Conservation (phyloP, 2,797 vertebrate species). For the Pempheris klunzingeri region DNA sequence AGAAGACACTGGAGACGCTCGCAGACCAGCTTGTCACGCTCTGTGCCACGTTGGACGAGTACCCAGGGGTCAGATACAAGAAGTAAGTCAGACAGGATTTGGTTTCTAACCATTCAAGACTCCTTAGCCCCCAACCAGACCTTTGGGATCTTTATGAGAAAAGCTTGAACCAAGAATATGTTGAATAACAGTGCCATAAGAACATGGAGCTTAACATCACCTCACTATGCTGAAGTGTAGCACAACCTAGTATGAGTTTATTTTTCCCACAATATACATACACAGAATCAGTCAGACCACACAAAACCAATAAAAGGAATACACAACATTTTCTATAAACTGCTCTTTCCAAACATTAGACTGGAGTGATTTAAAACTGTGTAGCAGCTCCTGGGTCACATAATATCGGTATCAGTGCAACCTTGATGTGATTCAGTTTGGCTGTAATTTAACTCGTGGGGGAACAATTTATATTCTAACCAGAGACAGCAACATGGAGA, state of each 20-base stretch:
- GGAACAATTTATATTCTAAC: constrained; percentile 34
- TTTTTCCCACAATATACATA: not conserved
- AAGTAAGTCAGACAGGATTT: constrained; percentile 83
- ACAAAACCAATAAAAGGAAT: not conserved
- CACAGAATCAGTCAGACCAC: not conserved
- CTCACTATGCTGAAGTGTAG: not conserved
- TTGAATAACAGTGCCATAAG: constrained; percentile 8
- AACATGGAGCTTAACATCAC: not conserved
- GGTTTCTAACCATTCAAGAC: constrained; percentile 40
- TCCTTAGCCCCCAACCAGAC: constrained; percentile 33
- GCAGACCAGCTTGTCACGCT: constrained; percentile 95
- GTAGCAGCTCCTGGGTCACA: not conserved
- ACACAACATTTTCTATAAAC: too few relatives aligned
- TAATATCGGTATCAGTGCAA: not conserved
- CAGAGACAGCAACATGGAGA: constrained; percentile 88
- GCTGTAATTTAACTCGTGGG: not conserved
- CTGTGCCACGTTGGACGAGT: constrained; percentile 94
- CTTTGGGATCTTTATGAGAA: constrained; percentile 25
- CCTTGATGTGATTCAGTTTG: not conserved
- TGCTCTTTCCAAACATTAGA: not conserved
- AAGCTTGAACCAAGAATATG: constrained; percentile 2
- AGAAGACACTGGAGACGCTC: constrained; percentile 83
- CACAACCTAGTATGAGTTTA: not conserved
- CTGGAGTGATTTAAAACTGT: not conserved
- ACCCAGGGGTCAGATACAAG: constrained; percentile 94